Conservation (phyloP, 2,888 invertebrate genomes). For the Chrysodeixis includens region DNA sequence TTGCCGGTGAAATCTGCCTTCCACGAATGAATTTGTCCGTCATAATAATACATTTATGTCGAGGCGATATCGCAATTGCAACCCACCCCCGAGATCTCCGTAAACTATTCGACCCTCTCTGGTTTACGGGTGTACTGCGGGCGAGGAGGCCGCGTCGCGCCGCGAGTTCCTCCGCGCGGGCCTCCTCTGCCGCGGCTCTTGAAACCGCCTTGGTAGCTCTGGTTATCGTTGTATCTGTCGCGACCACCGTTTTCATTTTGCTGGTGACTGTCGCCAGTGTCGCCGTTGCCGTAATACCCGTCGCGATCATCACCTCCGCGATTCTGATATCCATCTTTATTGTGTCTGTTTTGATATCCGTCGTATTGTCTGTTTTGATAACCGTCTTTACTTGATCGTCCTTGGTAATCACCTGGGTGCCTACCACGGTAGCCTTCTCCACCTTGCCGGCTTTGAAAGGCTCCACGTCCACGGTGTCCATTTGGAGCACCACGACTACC, state of each 20-base stretch:
- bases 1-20: constrained; percentile 93
- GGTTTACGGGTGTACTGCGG: constrained; percentile 80
- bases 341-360: constrained; percentile 77
- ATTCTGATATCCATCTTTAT: constrained; percentile 73
- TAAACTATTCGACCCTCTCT: constrained; percentile 75
- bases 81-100: constrained; percentile 56
- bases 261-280: constrained; percentile 80
- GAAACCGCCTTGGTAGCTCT: constrained; percentile 89
- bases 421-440: constrained; percentile 76
- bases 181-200: constrained; percentile 87
- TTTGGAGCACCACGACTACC: constrained; percentile 77
- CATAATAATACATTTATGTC: constrained; percentile 63
- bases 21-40: constrained; percentile 89
- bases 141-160: constrained; percentile 69
- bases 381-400: constrained; percentile 74
- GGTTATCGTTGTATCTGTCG: constrained; percentile 84
- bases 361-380: constrained; percentile 79
- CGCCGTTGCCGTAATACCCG: constrained; percentile 82
- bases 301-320: constrained; percentile 71
- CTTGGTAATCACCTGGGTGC: constrained; percentile 75
- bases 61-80: constrained; percentile 61
- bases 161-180: constrained; percentile 72
- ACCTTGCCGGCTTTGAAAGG: constrained; percentile 73
- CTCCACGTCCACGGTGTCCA: constrained; percentile 81
- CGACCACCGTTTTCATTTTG: constrained; percentile 86